Base-by-base conservation (phyloP, 2,888 invertebrate species). In the Ischnus inquisitorius region DNA sequence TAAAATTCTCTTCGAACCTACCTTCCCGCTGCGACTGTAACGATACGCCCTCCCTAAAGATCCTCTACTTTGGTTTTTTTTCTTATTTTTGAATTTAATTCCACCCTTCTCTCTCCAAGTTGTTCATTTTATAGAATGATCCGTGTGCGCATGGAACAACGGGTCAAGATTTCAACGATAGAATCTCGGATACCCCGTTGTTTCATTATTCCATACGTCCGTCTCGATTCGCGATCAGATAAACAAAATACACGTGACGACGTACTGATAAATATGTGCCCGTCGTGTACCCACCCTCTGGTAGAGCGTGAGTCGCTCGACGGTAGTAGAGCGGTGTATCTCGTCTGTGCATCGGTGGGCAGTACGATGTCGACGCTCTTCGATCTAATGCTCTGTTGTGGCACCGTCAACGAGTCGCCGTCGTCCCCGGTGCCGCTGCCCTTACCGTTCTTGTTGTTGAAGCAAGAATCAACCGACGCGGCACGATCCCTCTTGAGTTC, bases 341-440 rank as follows among this genome's bases (percentile, higher is more conserved):
- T 95, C 39, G 97, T 97, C 93, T 97, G 97, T 90, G 97, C 97
- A 83, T 97, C 96, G 10, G 97, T 97, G 39, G 98, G 98, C 87
- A 98, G 94, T 68, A 97, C 97, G 90, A 98, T 98, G 94, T 98
- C 98, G 84, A 98, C 97, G 65, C 97, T 97, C 84, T 97, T 95
- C 46, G 97, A 97, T 67, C 98, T 95, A 43, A 96, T 95, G 65
- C 95, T 95, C 82, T 96, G 95, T 71, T 96, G 96, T 4, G 97
- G 97, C 80, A 97, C 97, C 79, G 96, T 95, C 85, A 97, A 94
- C 75, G 95, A 95, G 89, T 96, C 95, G 88, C 95, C 94, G 91
- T 97, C 96, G 90, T 96, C 96, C 22, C 96, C 96, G 92, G 96
- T 96, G 77, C 95, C 95, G 57, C 19, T 48, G 22, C 43, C 54